A percentile compares a stretch with the other conserved stretches of the same genome.
Evolutionary conservation across 2,888 invertebrate species (phyloP).

Genomic region (Busseola fusca): DNA sequence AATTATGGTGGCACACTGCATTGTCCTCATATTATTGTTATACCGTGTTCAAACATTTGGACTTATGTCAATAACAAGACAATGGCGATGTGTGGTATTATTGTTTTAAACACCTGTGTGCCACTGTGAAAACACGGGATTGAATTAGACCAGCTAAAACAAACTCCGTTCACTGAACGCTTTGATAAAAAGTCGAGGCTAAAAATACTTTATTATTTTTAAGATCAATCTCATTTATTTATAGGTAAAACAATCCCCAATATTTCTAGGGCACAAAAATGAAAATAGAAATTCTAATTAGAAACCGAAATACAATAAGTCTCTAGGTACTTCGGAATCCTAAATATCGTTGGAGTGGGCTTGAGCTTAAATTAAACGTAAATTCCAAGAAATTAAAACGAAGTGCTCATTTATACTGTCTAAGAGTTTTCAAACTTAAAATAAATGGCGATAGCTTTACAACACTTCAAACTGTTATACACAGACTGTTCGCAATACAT

Average conservation of each 20-base stretch:
- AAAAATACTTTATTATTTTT: not conserved
- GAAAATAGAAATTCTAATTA: not conserved
- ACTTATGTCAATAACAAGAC: constrained; percentile 42
- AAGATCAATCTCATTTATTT: not conserved
- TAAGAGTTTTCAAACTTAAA: not conserved
- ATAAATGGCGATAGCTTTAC: constrained; percentile 5
- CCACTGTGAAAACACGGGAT: constrained; percentile 22
- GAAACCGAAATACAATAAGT: not conserved
- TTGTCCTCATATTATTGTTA: constrained; percentile 41
- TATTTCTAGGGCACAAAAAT: not conserved
- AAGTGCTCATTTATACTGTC: not conserved
- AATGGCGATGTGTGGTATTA: constrained; percentile 30
- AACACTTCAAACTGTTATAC: constrained; percentile 12
- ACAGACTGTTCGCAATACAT: constrained; percentile 18
- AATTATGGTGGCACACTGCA: constrained; percentile 3
- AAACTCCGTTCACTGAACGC: not conserved
- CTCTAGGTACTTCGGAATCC: not conserved
- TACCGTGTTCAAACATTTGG: constrained; percentile 37
- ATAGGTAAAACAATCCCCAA: not conserved
- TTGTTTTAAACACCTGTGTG: constrained; percentile 45
- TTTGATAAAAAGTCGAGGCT: not conserved
- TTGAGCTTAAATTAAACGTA: not conserved
- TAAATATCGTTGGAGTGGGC: not conserved
- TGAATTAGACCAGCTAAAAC: constrained; percentile 16
- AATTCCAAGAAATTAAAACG: not conserved